Evolutionary conservation across 2,888 invertebrate species (phyloP).

Genomic region (Crocallis elinguaria): DNA sequence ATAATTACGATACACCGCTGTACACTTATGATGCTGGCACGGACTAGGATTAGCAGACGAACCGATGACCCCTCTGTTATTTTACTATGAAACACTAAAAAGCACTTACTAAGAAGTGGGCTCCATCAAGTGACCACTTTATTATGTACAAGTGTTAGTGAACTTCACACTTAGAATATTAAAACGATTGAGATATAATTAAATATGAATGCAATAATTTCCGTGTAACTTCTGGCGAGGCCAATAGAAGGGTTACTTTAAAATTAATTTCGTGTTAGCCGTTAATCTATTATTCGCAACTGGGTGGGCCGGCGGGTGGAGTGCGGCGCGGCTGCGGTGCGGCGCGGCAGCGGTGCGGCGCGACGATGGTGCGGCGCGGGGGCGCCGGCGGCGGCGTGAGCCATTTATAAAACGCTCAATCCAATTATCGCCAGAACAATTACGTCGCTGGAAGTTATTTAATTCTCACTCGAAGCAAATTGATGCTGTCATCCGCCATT

Average conservation of each 20-base stretch:
- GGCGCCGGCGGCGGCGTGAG: neutral
- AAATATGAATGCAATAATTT: neutral
- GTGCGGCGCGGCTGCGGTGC: no score
- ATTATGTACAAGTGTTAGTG: neutral
- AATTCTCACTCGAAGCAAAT: constrained; percentile 12
- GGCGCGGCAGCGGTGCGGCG: no score
- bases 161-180: neutral
- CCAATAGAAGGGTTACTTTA: neutral
- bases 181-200: neutral
- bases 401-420: constrained; percentile 11
- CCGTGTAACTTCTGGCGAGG: neutral
- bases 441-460: constrained; percentile 7
- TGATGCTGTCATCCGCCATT: constrained; percentile 12
- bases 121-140: no score
- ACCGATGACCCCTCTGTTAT: no score
- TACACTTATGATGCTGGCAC: no score
- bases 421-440: constrained; percentile 19
- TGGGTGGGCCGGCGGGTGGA: neutral
- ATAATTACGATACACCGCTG: no score
- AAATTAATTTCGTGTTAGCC: constrained; percentile 7
- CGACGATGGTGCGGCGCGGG: neutral
- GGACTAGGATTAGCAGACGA: no score
- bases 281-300: constrained; percentile 8
- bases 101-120: no score
- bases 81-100: no score